Conservation (phyloP, 2,888 invertebrate species). For the Atrina japonica region DNA sequence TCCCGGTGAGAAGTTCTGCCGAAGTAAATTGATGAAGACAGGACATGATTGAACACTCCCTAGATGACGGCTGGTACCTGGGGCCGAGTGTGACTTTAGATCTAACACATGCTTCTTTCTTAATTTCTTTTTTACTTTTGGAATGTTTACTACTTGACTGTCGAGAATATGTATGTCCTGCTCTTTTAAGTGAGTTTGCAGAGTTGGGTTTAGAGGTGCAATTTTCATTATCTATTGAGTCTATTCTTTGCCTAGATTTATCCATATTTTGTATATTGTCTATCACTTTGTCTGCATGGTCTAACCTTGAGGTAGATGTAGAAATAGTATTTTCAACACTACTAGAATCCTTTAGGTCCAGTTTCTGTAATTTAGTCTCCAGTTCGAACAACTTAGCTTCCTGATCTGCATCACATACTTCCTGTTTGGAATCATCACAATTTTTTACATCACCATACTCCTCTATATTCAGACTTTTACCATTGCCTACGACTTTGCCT, state of each 20-base stretch:
- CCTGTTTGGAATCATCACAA: no score
- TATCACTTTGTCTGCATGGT: neutral
- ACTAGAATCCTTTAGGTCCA: no score
- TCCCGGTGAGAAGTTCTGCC: conserved; percentile 93
- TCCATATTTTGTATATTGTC: no score
- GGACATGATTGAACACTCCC: conserved; percentile 85
- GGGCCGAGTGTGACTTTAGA: conserved; percentile 76
- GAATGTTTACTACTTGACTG: conserved; percentile 34
- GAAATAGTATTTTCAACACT: no score
- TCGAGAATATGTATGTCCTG: conserved; percentile 16
- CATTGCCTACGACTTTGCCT: neutral
- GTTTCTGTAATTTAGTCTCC: no score
- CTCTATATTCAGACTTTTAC: neutral
- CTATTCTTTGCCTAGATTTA: neutral
- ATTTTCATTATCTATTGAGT: neutral
- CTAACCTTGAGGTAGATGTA: conserved; percentile 6
- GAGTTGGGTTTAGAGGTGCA: conserved; percentile 9
- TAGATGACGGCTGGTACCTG: conserved; percentile 83
- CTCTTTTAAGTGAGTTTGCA: neutral
- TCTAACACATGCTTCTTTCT: conserved; percentile 39
- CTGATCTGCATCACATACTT: no score
- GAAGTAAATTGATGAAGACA: conserved; percentile 96
- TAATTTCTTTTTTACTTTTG: conserved; percentile 35
- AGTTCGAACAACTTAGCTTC: no score
- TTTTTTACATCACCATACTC: neutral